Base-by-base conservation (phyloP, 2,113 vertebrate species). In the Blennius ocellaris region DNA sequence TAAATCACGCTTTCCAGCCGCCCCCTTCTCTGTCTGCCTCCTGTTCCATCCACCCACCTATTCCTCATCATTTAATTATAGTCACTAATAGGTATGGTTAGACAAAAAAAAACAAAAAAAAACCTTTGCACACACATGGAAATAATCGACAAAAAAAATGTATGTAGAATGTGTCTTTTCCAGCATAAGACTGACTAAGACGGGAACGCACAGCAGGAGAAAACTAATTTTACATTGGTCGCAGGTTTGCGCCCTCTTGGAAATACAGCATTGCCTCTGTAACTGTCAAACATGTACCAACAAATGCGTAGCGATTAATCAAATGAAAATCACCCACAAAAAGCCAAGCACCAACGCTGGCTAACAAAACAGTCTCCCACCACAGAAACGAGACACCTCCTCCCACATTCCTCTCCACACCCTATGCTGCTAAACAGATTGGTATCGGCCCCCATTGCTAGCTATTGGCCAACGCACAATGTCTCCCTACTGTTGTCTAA, bases 1-100 rank as follows among this genome's bases (percentile, higher is more conserved):
- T 92, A 93, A 94, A 93, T 92, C 91, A 87, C 78, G 89, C 91
- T 93, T 91, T 92, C 89, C 92, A 91, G 85, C 90, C 85, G 55
- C 88, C 89, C 90, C 90, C 88, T 85, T 80, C 80, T 81, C 82
- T 84, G 78, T 90, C 90, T 85, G 69, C 84, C 85, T 89, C 85
- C 91, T 84, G 83, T 87, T 76, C 85, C 86, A 90, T 84, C 91
- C 88, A 83, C 90, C 88, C 88, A 89, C 91, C 87, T 90, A 80
- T 86, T 88, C 88, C 82, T 87, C 89, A 85, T 90, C 88, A 87
- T 91, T 90, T 91, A 90, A 92, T 92, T 89, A 91, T 85, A 90
- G 85, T 74, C 86, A 70, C 87, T 92, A 92, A 92, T 84, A 90
- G 85, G 85, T 91, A 85, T 82, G 73, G 80, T 85, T 84, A 77